A percentile compares a stretch with the other conserved stretches of the same genome.
phyloP scores from a whole-genome alignment of 2,113 vertebrate species.

The Tupaia chinensis region DNA sequence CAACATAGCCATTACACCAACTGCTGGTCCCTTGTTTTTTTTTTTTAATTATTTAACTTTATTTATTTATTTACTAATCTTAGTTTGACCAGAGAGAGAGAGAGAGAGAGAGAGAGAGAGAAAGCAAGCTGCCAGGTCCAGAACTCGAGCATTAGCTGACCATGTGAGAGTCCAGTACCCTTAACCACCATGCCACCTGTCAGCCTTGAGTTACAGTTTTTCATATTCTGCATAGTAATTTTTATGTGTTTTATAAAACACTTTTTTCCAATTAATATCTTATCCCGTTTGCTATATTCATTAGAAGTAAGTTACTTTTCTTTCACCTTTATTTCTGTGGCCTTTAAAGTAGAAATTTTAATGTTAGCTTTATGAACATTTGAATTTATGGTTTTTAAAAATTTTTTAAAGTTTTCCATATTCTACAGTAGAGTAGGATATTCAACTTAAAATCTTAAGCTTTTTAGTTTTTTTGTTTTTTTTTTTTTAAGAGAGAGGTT shows the following conservation, averaged over 20 bases:
- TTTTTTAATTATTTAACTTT: too few relatives aligned
- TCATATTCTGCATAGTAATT: constrained; percentile 10
- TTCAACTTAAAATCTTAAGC: constrained; percentile 40
- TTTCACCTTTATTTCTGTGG: neutral
- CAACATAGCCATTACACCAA: too few relatives aligned
- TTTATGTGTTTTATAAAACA: neutral
- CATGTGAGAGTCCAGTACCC: too few relatives aligned
- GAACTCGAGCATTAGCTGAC: too few relatives aligned
- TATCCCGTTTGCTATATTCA: neutral
- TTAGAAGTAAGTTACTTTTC: constrained; percentile 18
- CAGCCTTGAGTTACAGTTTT: neutral
- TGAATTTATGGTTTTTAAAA: constrained; percentile 12
- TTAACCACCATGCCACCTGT: too few relatives aligned
- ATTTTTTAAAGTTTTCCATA: constrained; percentile 26
- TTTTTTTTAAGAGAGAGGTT: neutral
- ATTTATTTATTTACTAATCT: too few relatives aligned
- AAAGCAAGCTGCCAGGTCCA: too few relatives aligned
- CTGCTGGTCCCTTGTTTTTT: too few relatives aligned
- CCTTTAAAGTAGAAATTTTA: constrained; percentile 50
- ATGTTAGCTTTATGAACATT: constrained; percentile 23
- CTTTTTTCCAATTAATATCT: neutral
- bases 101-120: too few relatives aligned
- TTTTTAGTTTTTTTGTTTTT: constrained; percentile 9
- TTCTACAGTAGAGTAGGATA: constrained; percentile 10
- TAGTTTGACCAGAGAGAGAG: too few relatives aligned